Evolutionary conservation across 2,113 vertebrate species (phyloP).

Genomic region (Recurvirostra avosetta): DNA sequence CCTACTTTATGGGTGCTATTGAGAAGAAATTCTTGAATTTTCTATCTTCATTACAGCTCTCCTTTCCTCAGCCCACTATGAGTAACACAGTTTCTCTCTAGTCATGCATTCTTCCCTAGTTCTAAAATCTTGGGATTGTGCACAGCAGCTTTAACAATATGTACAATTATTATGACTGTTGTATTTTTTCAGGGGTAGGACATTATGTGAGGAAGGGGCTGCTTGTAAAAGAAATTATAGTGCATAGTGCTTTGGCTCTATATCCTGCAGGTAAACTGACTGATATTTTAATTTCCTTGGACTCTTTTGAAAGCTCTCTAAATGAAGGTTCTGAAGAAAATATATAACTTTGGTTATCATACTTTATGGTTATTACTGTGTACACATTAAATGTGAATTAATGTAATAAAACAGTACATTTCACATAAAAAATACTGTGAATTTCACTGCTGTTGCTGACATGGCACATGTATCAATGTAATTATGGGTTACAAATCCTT

Average conservation of each 20-base stretch:
- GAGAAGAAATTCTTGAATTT: slow-evolving; percentile 11
- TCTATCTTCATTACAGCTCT: background rate
- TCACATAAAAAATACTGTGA: slow-evolving; percentile 79
- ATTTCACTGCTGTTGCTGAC: slow-evolving; percentile 78
- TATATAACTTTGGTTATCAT: slow-evolving; percentile 77
- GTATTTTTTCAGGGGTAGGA: slow-evolving; percentile 68
- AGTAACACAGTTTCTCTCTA: slow-evolving; percentile 20
- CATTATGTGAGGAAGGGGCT: slow-evolving; percentile 34
- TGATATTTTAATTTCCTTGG: slow-evolving; percentile 79
- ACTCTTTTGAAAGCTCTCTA: slow-evolving; percentile 73
- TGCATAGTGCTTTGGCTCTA: slow-evolving; percentile 48
- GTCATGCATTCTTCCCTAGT: slow-evolving; percentile 25
- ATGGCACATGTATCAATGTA: slow-evolving; percentile 76
- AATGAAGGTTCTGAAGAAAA: slow-evolving; percentile 80
- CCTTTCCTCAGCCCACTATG: background rate
- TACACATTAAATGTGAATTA: slow-evolving; percentile 85
- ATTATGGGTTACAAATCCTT: slow-evolving; percentile 77
- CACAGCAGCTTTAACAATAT: slow-evolving; percentile 46
- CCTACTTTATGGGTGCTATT: slow-evolving; percentile 13
- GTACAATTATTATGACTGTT: slow-evolving; percentile 59
- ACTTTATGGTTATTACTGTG: slow-evolving; percentile 81
- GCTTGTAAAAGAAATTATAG: slow-evolving; percentile 70
- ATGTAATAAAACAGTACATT: slow-evolving; percentile 81
- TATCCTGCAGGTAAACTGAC: slow-evolving; percentile 77
- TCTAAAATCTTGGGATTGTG: slow-evolving; percentile 59